Evolutionary conservation across 1,140 invertebrate species (phyloP).

Genomic region (Leptopilina boulardi): DNA sequence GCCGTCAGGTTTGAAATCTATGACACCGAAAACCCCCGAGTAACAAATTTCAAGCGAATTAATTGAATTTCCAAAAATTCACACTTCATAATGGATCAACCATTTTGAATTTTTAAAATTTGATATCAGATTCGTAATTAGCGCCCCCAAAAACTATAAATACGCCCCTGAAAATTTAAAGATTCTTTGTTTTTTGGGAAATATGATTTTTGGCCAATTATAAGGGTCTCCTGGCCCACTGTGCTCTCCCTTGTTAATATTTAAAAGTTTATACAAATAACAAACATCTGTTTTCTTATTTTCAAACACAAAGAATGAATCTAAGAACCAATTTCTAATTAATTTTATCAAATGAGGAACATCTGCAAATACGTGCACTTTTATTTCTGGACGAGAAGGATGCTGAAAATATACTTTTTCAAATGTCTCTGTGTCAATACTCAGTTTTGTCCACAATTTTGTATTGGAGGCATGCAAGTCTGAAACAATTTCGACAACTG

Average conservation of each 20-base stretch:
- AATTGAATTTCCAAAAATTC: too few relatives aligned
- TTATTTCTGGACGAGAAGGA: constrained; percentile 29
- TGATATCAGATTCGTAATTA: too few relatives aligned
- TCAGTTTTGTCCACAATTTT: constrained; percentile 37
- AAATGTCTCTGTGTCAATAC: constrained; percentile 4
- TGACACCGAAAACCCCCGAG: too few relatives aligned
- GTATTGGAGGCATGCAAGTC: background rate
- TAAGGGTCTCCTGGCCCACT: too few relatives aligned
- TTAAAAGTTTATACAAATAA: background rate
- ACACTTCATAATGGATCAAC: too few relatives aligned
- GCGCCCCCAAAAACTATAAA: too few relatives aligned
- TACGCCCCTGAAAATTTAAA: too few relatives aligned
- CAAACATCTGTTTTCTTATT: background rate
- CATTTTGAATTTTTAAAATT: too few relatives aligned
- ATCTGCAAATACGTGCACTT: constrained; percentile 55
- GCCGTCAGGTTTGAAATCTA: too few relatives aligned
- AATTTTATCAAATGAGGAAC: constrained; percentile 53
- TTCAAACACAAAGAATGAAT: background rate
- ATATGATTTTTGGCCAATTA: too few relatives aligned
- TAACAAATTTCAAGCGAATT: too few relatives aligned
- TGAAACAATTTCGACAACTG: background rate
- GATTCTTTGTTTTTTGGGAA: too few relatives aligned
- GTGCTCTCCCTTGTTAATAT: background rate
- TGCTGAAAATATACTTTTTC: constrained; percentile 40
- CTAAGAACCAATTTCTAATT: constrained; percentile 39